Base-by-base conservation (phyloP, 1,140 invertebrate species). In the Arctopsyche grandis region DNA sequence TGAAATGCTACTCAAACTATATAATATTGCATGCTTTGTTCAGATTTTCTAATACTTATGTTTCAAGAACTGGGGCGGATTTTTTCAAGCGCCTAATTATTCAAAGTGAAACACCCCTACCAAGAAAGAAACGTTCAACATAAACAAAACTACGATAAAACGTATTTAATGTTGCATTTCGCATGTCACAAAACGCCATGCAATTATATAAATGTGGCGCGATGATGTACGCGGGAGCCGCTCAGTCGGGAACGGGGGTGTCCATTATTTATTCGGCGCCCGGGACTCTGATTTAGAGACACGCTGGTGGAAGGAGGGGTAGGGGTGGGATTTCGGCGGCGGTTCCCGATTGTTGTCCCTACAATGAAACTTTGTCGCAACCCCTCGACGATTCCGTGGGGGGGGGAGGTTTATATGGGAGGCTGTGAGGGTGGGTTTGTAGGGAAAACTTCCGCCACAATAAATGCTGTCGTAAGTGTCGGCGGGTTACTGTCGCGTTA, bases 401-500 rank as follows among this genome's bases (percentile, higher is more conserved):
- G 16, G 63, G 21, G 29, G 16, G 3, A 5, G 12, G 16, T 52
- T 52, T 52, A 52, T 52, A 16, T 52, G 48, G 10, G 16, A 12
- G 48, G 48, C 4, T 38, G 29, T 1, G 29, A n/a, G n/a, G n/a
- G n/a, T n/a, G n/a, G n/a, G n/a, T 5, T 60, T 19, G 69, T 26
- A 5, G 22, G 69, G 24, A 44, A 70, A 70, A 70, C 69, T 70
- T 70, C 48, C 26, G 69, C 69, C 24, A 43, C 69, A 70, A 70
- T 70, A 70, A 70, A 70, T 44, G 69, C 24, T 44, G 7, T 26
- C 29, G 48, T 52, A 44, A 70, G 29, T 43, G 69, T 70, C 29
- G 24, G 21, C 69, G 69, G 69, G 26, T 70, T 70, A 70, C 69
- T 70, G 69, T 70, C 29, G 69, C 69, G 69, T 70, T 70, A 70